Base-by-base conservation (phyloP, 2,797 vertebrate species). In the Carcharodon carcharias region DNA sequence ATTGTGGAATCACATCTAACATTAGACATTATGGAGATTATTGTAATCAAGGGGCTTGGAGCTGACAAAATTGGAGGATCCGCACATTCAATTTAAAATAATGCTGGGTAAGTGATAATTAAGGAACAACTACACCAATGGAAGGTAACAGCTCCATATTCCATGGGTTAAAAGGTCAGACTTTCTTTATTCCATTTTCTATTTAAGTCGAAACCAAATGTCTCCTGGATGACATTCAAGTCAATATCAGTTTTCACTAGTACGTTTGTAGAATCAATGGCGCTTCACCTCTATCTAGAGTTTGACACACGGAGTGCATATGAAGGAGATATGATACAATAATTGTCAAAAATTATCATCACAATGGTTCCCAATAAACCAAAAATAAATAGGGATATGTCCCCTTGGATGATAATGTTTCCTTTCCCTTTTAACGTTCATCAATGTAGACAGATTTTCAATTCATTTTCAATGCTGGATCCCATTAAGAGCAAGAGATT, bases 271-370 rank as follows among this genome's bases (percentile, higher is more conserved):
- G 31, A 95, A 73, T 73, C 69, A 56, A 95, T 95, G 69, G 77
- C 56, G 73, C 58, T 40, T 95, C 94, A 93, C 69, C 94, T 56
- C 69, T 6, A n/a, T 56, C 12, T 95, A 45, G 45, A 16, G 28
- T 18, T 77, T 31, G 94, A 54, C 23, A 26, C 28, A 50, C 14
- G 65, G 56, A 73, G 23, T 31, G 65, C 50, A 56, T 73, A n/a
- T 50, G 45, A 95, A 95, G 45, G 67, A 95, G 94, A n/a, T 58
- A 4, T 18, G 94, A 95, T 95, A 95, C 67, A 73, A 56, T 56
- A 73, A 69, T 69, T 54, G 65, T 95, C 69, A n/a, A n/a, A 71
- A 23, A 77, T 3, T 26, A 77, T 71, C 54, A 95, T 95, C 61
- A n/a, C 4, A n/a, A 2, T n/a, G 18, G 50, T 95, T 95, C 58